These are phyloP conservation scores for Merodon equestris DNA, from an alignment of 2,888 invertebrate species.

Conservation along the genomic window DNA sequence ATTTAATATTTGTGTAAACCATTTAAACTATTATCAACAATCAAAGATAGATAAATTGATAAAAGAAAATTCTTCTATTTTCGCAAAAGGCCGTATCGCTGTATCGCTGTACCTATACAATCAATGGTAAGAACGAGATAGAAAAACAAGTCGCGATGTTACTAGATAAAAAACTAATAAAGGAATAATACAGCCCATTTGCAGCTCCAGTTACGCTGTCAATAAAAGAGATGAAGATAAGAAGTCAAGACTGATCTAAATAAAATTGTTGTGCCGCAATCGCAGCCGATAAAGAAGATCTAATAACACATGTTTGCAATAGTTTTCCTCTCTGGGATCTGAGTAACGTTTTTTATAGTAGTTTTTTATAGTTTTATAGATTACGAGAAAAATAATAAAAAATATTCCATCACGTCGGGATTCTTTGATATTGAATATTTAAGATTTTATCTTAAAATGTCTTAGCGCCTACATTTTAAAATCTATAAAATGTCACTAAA, in stretches of 20 bases:
- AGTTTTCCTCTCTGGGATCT: no score
- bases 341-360: no score
- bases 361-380: no score
- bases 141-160: constrained; percentile 59
- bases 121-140: constrained; percentile 49
- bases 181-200: constrained; percentile 67
- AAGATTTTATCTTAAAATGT: no score
- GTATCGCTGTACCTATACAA: no score
- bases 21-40: constrained; percentile 42
- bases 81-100: no score
- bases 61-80: constrained; percentile 64
- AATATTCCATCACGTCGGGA: no score
- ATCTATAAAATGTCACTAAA: no score
- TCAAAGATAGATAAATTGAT: constrained; percentile 65
- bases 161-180: constrained; percentile 57
- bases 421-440: no score
- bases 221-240: constrained; percentile 69
- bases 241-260: constrained; percentile 63
- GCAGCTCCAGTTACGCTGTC: constrained; percentile 67
- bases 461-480: no score
- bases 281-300: constrained; percentile 66
- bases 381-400: no score
- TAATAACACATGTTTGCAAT: no score
- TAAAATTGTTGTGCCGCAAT: constrained; percentile 62
- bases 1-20: constrained; percentile 34